Evolutionary conservation across 1,140 invertebrate species (phyloP).

Genomic region (Holcopasites calliopsidis): DNA sequence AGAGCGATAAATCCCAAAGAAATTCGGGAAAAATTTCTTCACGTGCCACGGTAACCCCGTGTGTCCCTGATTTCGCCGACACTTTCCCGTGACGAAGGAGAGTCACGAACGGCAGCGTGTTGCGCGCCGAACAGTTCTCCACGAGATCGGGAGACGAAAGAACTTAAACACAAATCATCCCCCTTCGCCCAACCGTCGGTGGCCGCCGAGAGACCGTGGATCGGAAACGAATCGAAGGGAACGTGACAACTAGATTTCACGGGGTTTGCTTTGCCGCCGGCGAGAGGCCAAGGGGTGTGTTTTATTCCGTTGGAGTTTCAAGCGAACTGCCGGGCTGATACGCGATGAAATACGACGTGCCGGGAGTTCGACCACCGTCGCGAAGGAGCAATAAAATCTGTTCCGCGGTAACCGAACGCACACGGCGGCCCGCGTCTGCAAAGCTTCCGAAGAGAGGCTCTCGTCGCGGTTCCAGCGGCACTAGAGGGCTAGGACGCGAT

Average conservation of each 20-base stretch:
- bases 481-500: slow-evolving; percentile 1
- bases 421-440: not conserved
- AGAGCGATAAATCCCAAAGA: not conserved
- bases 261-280: slow-evolving; percentile 9
- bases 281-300: not conserved
- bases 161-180: slow-evolving; percentile 37
- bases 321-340: slow-evolving; percentile 41
- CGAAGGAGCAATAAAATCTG: slow-evolving; percentile 57
- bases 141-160: not conserved
- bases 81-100: not conserved
- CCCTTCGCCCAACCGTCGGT: not conserved
- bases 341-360: slow-evolving; percentile 57
- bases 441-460: slow-evolving; percentile 8
- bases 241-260: slow-evolving; percentile 56
- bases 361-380: slow-evolving; percentile 11
- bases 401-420: slow-evolving; percentile 19
- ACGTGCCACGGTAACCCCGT: not conserved
- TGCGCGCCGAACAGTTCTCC: not conserved
- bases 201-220: slow-evolving; percentile 9
- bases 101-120: slow-evolving; percentile 5
- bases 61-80: not conserved
- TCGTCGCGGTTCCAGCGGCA: not conserved
- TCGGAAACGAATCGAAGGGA: slow-evolving; percentile 53
- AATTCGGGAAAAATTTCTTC: not conserved
- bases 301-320: slow-evolving; percentile 52